Base-by-base conservation (phyloP, 2,888 invertebrate species). In the Notodonta ziczac region DNA sequence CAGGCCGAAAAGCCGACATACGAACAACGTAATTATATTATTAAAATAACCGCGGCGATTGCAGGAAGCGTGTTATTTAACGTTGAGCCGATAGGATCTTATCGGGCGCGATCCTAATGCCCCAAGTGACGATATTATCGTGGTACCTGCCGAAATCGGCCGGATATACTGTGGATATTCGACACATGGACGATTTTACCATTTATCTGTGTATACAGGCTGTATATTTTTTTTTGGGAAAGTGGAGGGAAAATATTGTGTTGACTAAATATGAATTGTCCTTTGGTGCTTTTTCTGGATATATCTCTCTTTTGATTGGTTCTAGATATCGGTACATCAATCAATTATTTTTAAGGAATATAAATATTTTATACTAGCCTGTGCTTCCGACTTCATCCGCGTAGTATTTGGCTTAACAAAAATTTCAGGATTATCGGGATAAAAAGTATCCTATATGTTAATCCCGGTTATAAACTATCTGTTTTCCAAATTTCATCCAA, bases 21-120 rank as follows among this genome's bases (percentile, higher is more conserved):
- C 86, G 86, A 89, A 90, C 85, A 89, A 89, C 82, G 87, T 91
- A 90, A 93, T 93, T 90, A 92, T 90, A 90, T 88, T 91, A 93
- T 91, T 90, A 91, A 89, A 93, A 92, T 92, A 87, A 88, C 89
- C 78, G 83, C 88, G 87, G 88, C 91, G 91, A 92, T 91, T 91
- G 86, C 93, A 93, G 93, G 93, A 93, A 91, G 90, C 92, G 80
- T 90, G 93, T 91, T 93, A 93, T 93, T 93, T 93, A 92, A 91
- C 90, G 86, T 89, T 76, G 84, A 71, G 61, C 72, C 82, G 93
- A 93, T 93, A 91, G 64, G 80, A 93, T 93, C 93, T 93, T 91
- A 93, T 93, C 93, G 83, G 67, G 65, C 48, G 53, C 65, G 84
- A 89, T 91, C 89, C 91, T 93, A 92, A 93, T 93, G 84, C 82